These are phyloP conservation scores for Brachynemurus nebulosus DNA, from an alignment of 2,888 invertebrate species.

Conservation along the genomic window DNA sequence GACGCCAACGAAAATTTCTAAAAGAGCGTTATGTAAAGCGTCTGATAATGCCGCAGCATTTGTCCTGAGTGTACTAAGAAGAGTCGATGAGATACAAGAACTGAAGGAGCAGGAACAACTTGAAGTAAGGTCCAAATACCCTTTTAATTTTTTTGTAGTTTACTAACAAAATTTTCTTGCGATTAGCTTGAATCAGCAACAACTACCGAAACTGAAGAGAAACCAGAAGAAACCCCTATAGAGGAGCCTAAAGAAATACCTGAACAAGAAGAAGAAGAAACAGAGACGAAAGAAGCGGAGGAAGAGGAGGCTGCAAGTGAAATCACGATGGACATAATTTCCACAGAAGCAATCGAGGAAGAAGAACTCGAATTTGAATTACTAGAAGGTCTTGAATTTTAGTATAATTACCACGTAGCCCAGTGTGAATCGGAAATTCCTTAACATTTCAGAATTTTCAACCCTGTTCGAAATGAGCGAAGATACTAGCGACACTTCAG, in stretches of 20 bases:
- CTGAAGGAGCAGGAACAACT: too few species aligned
- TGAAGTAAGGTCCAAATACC: too few species aligned
- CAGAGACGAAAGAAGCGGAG: neutral
- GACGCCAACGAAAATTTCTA: too few species aligned
- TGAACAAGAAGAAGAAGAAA: neutral
- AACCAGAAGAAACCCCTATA: neutral
- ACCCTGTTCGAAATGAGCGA: too few species aligned
- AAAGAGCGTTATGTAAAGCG: too few species aligned
- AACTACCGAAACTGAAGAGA: neutral
- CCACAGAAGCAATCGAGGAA: neutral
- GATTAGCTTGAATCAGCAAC: neutral
- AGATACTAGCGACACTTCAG: neutral
- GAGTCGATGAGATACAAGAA: too few species aligned
- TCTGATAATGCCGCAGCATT: too few species aligned
- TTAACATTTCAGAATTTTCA: too few species aligned
- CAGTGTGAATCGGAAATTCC: too few species aligned
- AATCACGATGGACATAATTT: neutral
- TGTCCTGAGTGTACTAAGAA: too few species aligned
- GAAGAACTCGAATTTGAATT: neutral
- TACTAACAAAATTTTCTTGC: neutral
- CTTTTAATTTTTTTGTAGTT: neutral
- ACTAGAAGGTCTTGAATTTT: neutral
- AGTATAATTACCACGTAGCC: too few species aligned
- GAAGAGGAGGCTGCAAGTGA: neutral
- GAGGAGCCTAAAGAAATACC: neutral